These are phyloP conservation scores for Telenomus remus DNA, from an alignment of 1,140 invertebrate species.

Conservation along the genomic window DNA sequence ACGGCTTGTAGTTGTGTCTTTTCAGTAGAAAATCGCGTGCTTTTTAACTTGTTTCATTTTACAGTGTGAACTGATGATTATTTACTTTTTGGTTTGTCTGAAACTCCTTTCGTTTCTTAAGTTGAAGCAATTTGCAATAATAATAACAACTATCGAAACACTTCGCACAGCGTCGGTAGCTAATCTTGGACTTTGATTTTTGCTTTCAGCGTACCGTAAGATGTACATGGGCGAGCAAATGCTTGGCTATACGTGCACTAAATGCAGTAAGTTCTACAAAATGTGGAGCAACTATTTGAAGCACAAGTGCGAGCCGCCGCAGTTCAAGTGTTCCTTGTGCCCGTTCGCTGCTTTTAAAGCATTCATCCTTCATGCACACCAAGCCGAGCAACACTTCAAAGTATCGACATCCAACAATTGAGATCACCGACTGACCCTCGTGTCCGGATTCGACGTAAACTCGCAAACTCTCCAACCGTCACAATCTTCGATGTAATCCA, in stretches of 20 bases:
- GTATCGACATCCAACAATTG: slow-evolving; percentile 69
- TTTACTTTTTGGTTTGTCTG: no score
- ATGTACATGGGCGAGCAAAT: slow-evolving; percentile 74
- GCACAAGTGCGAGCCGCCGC: slow-evolving; percentile 74
- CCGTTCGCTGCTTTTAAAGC: slow-evolving; percentile 74
- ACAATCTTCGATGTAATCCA: no score
- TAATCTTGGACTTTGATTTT: slow-evolving; percentile 44
- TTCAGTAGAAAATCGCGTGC: no score
- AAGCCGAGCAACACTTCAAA: slow-evolving; percentile 74
- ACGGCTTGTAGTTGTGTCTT: no score
- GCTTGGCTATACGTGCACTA: slow-evolving; percentile 74
- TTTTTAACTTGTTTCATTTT: no score
- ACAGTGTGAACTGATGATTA: no score
- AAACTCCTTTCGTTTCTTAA: no score
- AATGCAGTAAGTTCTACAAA: slow-evolving; percentile 76
- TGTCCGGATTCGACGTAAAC: slow-evolving; percentile 1
- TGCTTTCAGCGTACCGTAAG: slow-evolving; percentile 75
- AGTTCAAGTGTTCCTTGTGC: slow-evolving; percentile 73
- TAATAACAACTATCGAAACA: no score
- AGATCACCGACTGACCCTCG: slow-evolving; percentile 28
- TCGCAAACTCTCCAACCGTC: no score
- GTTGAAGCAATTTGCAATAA: no score
- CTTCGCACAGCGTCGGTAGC: slow-evolving; percentile 34
- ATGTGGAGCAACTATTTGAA: slow-evolving; percentile 76
- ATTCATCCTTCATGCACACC: slow-evolving; percentile 74